Evolutionary conservation across 2,888 invertebrate species (phyloP), one percentile per base, ranked within the genome.

Genomic region (Sussaba pulchella): DNA sequence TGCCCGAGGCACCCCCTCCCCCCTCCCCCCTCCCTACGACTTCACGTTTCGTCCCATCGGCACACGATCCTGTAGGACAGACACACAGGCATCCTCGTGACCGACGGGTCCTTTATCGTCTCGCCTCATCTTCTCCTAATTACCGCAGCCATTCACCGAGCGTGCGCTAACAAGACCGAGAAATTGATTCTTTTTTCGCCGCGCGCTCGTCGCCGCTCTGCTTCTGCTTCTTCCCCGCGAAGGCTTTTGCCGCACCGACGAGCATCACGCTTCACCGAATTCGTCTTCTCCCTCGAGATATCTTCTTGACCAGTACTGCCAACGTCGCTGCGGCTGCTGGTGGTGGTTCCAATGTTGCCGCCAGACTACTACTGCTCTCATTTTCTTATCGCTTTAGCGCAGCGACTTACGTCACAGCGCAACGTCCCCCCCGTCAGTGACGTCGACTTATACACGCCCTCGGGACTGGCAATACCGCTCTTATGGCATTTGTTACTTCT

Each of bases 121-220:
- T 70, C 64, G 70, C 47, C 78, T 72, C 77, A 82, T 85, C 84
- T 79, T 78, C 78, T 59, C 72, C 83, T 84, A 85, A 85, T 85
- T 85, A 82, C 69, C 82, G 50, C 52, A 74, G 52, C 78, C 67
- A 80, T 75, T 79, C 77, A 50, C 47, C 69, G 61, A 69, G 67
- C 71, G 64, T 50, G 39, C 74, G 70, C 77, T 83, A 83, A 83
- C 78, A 78, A 83, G 81, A 61, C 63, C 64, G 73, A 79, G 77
- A 84, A 84, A 84, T 84, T 81, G 83, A 83, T 84, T 84, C 50
- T 82, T 81, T 81, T 76, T 73, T 71, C 41, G 43, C 24, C 24
- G 39, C 41, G 21, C 21, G 19, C 21, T 19, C 5, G 41, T 10
- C 43, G 10, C 17, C 14, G 14, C 14, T 26, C 31, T n/a, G n/a